These are phyloP conservation scores for Physella acuta DNA, from an alignment of 1,140 invertebrate genomes.

Conservation along the genomic window DNA sequence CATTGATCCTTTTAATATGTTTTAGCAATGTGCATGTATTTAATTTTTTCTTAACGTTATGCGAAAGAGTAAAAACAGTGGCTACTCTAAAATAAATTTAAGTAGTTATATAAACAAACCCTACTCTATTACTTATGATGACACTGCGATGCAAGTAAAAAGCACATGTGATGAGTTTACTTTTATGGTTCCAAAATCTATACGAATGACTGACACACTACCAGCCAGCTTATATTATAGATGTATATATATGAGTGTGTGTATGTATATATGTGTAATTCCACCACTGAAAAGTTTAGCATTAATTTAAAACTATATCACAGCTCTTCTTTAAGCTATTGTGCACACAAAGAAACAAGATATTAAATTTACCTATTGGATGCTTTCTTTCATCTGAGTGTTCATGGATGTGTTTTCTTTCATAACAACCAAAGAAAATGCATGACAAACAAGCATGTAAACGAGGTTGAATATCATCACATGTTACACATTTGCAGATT, in stretches of 20 bases:
- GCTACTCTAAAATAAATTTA: too few species aligned
- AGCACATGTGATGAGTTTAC: too few species aligned
- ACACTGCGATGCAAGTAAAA: too few species aligned
- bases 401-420: slow-evolving; percentile 77
- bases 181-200: background rate
- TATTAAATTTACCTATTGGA: slow-evolving; percentile 66
- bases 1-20: too few species aligned
- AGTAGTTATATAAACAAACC: too few species aligned
- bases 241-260: too few species aligned
- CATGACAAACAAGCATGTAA: slow-evolving; percentile 88
- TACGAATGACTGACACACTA: background rate
- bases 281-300: too few species aligned
- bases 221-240: background rate
- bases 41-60: too few species aligned
- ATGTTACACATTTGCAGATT: slow-evolving; percentile 76
- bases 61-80: too few species aligned
- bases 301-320: background rate
- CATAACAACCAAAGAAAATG: slow-evolving; percentile 87
- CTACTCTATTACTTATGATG: too few species aligned
- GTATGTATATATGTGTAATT: too few species aligned
- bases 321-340: background rate
- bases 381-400: slow-evolving; percentile 81
- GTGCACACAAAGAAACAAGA: background rate
- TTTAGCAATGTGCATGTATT: too few species aligned
- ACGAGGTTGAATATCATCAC: slow-evolving; percentile 73